These are phyloP conservation scores for Pseudotriccus pelzelni DNA, from an alignment of 2,797 vertebrate genomes.

Conservation along the genomic window DNA sequence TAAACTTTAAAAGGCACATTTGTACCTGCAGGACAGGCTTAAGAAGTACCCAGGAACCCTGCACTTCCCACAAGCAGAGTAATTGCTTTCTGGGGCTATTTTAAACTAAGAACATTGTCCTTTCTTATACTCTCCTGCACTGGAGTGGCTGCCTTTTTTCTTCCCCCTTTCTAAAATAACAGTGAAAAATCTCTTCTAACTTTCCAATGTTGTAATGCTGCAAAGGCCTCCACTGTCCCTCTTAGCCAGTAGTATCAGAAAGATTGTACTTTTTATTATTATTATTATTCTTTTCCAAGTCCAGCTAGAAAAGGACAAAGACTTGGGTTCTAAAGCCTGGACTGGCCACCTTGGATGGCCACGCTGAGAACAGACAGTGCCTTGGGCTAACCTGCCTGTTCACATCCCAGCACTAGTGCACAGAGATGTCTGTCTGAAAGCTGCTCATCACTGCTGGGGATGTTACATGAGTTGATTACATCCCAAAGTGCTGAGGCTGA, in stretches of 20 bases:
- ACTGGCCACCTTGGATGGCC: neutral
- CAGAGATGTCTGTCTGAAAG: neutral
- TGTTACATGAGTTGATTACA: neutral
- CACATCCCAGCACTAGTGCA: neutral
- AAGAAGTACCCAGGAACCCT: constrained; percentile 26
- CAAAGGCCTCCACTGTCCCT: neutral
- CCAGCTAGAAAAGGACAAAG: neutral
- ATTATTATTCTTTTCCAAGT: neutral
- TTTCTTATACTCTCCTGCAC: neutral
- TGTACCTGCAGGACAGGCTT: constrained; percentile 43
- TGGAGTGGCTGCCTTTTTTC: neutral
- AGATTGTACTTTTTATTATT: neutral
- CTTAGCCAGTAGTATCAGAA: neutral
- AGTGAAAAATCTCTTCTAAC: neutral
- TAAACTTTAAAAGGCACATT: constrained; percentile 43
- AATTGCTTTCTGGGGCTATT: constrained; percentile 58
- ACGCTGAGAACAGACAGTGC: neutral
- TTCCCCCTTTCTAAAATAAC: neutral
- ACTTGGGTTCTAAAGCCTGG: neutral
- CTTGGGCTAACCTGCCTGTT: neutral
- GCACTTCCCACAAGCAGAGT: constrained; percentile 16
- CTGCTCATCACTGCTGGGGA: neutral
- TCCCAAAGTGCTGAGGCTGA: neutral
- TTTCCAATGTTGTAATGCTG: neutral
- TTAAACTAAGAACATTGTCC: neutral